Evolutionary conservation across 1,140 invertebrate genomes (phyloP), one percentile per base, ranked within the genome.

Genomic region (Listronotus bonariensis): DNA sequence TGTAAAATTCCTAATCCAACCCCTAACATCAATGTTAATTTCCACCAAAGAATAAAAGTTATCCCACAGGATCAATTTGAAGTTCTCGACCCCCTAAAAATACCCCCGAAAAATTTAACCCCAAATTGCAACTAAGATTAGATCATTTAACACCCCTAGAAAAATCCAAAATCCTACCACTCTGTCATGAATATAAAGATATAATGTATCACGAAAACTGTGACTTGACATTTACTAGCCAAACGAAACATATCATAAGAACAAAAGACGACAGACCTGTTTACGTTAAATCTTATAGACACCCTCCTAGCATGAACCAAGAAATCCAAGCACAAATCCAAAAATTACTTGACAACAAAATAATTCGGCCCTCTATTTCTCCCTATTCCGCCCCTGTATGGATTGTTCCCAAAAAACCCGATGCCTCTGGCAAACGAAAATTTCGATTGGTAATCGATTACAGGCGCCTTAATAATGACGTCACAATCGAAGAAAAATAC

Each of bases 401-500:
- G 55, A 15, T 80, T 8, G 74, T 80, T 1, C 73, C 74, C 0
- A 80, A 79, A 57, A 79, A 80, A 66, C 3, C 59, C 10, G 77
- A 79, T 36, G 71, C 74, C 0, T 73, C 69, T 1, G 74, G 67
- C 8, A 62, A 77, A 56, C 41, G 41, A 55, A 77, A 78, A 73
- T 78, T 67, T 69, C 62, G 79, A 49, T 34, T 82, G 10, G 76
- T 80, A 9, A 68, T 80, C 8, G 80, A 80, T 64, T 82, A 77
- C 61, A 48, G 79, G 43, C 76, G 77, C 61, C 45, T 81, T 32
- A 82, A 82, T 68, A 82, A 82, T 68, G 72, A 78, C 41, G 36
- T 79, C 18, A 62, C 77, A 8, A 70, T 80, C n/a, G 72, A 72
- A 6, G 82, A 86, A 68, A 72, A 65, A 34, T 87, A 80, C 70